Conservation (phyloP, 2,113 vertebrate species). For the Leptobrachium ailaonicum region DNA sequence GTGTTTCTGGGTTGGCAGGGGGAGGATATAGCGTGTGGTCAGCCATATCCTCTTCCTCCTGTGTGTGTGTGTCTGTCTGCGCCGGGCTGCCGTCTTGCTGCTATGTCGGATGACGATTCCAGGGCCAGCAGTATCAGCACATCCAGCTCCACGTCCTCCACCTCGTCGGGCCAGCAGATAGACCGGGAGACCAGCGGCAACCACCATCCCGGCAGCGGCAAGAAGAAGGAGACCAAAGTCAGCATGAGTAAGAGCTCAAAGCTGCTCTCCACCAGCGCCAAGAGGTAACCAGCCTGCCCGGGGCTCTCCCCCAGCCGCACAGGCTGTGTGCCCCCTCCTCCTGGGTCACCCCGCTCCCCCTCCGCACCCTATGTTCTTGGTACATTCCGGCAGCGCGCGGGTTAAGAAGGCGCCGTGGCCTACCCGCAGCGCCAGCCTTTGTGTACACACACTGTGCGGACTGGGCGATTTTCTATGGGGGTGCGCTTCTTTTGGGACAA, state of each 20-base stretch:
- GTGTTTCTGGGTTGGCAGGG: not conserved
- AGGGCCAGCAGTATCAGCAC: conserved; percentile 78
- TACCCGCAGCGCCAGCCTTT: not conserved
- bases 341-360: not conserved
- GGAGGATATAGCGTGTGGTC: conserved; percentile 35
- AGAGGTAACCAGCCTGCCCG: conserved; percentile 73
- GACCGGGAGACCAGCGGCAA: conserved; percentile 68
- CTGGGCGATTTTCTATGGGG: not conserved
- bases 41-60: conserved; percentile 18
- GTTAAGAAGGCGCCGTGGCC: conserved; percentile 11
- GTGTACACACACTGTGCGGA: not conserved
- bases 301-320: no score
- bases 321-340: no score
- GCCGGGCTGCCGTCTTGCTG: conserved; percentile 57
- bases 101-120: conserved; percentile 98
- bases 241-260: conserved; percentile 98
- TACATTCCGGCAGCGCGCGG: not conserved
- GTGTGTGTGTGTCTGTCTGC: conserved; percentile 67
- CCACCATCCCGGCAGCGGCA: conserved; percentile 67
- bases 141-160: conserved; percentile 87
- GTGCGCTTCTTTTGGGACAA: conserved; percentile 3
- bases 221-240: conserved; percentile 93
- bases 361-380: not conserved
- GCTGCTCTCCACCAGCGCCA: conserved; percentile 93
- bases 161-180: conserved; percentile 77